Evolutionary conservation across 2,888 invertebrate genomes (phyloP).

Genomic region (Boloria selene): DNA sequence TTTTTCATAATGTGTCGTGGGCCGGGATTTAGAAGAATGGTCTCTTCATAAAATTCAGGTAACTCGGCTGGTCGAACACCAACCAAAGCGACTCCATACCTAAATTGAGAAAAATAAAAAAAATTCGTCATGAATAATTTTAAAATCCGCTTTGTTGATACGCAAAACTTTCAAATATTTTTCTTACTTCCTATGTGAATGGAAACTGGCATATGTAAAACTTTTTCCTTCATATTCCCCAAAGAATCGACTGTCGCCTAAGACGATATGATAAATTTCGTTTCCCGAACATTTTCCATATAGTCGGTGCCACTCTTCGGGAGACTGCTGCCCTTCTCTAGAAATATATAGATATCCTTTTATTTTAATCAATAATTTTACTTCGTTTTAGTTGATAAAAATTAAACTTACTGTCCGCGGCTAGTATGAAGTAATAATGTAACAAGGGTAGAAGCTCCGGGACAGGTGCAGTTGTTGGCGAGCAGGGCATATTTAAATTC

Average conservation of each 20-base stretch:
- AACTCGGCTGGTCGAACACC: conserved; percentile 96
- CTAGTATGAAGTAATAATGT: conserved; percentile 98
- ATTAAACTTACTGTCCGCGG: conserved; percentile 94
- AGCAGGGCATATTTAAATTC: conserved; percentile 99
- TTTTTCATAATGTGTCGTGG: conserved; percentile 98
- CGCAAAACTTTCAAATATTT: conserved; percentile 1
- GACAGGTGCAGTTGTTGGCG: conserved; percentile 99
- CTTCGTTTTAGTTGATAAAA: not conserved
- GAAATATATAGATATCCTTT: conserved; percentile 32
- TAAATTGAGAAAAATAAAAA: conserved; percentile 52
- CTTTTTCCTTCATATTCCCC: conserved; percentile 99
- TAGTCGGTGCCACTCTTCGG: conserved; percentile 99
- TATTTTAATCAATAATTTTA: not conserved
- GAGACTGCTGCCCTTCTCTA: conserved; percentile 96
- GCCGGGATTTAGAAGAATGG: conserved; percentile 97
- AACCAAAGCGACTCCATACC: conserved; percentile 97
- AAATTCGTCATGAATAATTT: conserved; percentile 4
- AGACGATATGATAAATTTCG: conserved; percentile 98
- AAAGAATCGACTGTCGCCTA: conserved; percentile 97
- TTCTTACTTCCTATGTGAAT: conserved; percentile 97
- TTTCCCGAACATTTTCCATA: conserved; percentile 99
- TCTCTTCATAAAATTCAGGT: conserved; percentile 97
- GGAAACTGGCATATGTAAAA: conserved; percentile 99
- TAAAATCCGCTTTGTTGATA: conserved; percentile 10
- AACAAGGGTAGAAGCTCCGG: conserved; percentile 97